Base-by-base conservation (phyloP, 1,140 invertebrate genomes). In the Druon quercuslanigerum region DNA sequence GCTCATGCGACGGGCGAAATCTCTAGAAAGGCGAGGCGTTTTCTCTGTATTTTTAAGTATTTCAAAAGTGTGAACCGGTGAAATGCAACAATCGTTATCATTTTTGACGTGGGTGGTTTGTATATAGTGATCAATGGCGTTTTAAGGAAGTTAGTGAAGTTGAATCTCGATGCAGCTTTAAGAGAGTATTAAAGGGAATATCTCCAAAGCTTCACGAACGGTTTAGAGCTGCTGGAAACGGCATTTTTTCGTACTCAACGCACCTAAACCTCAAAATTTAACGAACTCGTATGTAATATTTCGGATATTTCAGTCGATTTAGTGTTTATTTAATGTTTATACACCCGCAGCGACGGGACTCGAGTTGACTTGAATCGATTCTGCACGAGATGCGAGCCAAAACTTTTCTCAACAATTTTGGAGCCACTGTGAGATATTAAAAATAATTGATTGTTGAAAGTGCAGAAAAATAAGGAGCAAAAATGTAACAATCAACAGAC, bases 141-240 rank as follows among this genome's bases (percentile, higher is more conserved):
- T 74, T 76, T 79, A 77, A 80, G 76, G 82, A 80, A 76, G 76
- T 56, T 78, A 78, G 83, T 46, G 7, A 46, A 0, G 83, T 78
- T 77, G 79, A 82, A 82, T 82, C 75, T 77, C 79, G 81, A 84
- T 84, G 79, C 72, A 71, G 83, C 89, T 90, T 90, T 89, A 90
- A 90, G 87, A 79, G 77, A 79, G 83, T 79, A 81, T 90, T 90
- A 90, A 90, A 90, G 89, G 85, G 89, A 89, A 90, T 89, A 84
- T 89, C 84, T 79, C 82, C 74, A 74, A 89, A 89, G 84, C 85
- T 72, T 60, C 46, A 56, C 51, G 81, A 72, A 80, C 66, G 66
- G 66, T 56, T 51, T 73, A 75, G 76, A 79, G 25, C 66, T 78
- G 14, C 76, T 79, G 74, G 71, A 82, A 79, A 73, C 16, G 51